Base-by-base conservation (phyloP, 2,888 invertebrate species). In the Alsophila aescularia region DNA sequence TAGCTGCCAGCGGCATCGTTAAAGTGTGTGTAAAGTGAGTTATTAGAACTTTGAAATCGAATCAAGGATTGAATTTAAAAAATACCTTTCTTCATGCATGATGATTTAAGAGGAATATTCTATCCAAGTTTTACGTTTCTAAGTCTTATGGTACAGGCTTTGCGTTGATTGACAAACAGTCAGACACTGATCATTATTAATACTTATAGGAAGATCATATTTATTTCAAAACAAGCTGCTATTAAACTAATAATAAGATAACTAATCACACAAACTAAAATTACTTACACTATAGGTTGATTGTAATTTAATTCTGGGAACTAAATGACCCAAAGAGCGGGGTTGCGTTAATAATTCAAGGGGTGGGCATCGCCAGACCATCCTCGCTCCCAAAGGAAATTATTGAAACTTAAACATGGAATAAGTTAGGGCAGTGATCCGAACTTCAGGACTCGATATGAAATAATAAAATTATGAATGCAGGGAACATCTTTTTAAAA, bases 401-500 rank as follows among this genome's bases (percentile, higher is more conserved):
- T 82, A 87, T 81, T 72, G 78, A 81, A 87, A 87, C 84, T 87
- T 86, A 84, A 86, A 85, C 81, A 79, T 60, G 71, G 78, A 81
- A 81, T 64, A 62, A 61, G 62, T 59, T 64, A 55, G 50, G 49
- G 32, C 52, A 59, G 50, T 49, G 56, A 49, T 45, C 45, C 45
- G 43, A 61, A 63, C 42, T 60, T 50, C 44, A 51, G 73, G 77
- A 74, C 75, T 73, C 62, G 74, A 72, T 69, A 66, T 62, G 68
- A 66, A 67, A 74, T 73, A 69, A 77, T 81, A 77, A 60, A 69
- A 73, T 72, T 64, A 70, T 64, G 53, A 54, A 64, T 32, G 43
- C 32, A 21, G 64, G 58, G 35, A 58, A 68, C 67, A n/a, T 2
- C n/a, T 29, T 29, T 29, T 29, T 29, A 9, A 16, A 18, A 21